A percentile compares a stretch with the other conserved stretches of the same genome.
These are phyloP conservation scores for Ranitomeya variabilis DNA, from an alignment of 2,113 vertebrate species.

Conservation along the genomic window DNA sequence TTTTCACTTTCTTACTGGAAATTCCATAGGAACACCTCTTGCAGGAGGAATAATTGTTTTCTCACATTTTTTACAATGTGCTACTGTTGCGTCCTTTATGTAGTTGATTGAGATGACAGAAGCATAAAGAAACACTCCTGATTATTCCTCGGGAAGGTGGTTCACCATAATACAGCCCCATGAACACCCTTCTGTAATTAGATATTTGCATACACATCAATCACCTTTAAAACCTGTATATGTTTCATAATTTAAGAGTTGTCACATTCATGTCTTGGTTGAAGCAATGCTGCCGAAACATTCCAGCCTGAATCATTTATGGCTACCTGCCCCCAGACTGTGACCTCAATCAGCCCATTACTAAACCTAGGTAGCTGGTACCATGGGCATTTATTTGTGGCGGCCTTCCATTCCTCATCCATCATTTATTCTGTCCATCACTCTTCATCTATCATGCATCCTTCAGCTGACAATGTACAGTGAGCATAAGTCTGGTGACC, in stretches of 20 bases:
- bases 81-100: background rate
- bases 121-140: background rate
- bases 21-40: background rate
- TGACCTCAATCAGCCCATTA: background rate
- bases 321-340: background rate
- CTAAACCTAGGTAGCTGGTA: constrained; percentile 1
- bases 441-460: background rate
- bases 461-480: background rate
- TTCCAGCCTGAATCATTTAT: constrained; percentile 10
- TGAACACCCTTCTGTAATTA: background rate
- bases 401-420: background rate
- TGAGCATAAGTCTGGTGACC: background rate
- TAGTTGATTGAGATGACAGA: background rate
- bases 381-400: background rate
- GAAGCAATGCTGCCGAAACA: background rate
- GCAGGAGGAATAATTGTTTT: background rate
- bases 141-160: background rate
- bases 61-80: background rate
- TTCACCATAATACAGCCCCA: background rate
- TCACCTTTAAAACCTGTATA: background rate
- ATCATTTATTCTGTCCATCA: background rate
- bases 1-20: background rate
- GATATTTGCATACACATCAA: background rate
- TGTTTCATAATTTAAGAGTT: background rate
- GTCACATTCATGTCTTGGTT: background rate